A percentile compares a stretch with the other conserved stretches of the same genome.
Evolutionary conservation across 2,797 vertebrate species (phyloP).

Genomic region (Babyrousa celebensis): DNA sequence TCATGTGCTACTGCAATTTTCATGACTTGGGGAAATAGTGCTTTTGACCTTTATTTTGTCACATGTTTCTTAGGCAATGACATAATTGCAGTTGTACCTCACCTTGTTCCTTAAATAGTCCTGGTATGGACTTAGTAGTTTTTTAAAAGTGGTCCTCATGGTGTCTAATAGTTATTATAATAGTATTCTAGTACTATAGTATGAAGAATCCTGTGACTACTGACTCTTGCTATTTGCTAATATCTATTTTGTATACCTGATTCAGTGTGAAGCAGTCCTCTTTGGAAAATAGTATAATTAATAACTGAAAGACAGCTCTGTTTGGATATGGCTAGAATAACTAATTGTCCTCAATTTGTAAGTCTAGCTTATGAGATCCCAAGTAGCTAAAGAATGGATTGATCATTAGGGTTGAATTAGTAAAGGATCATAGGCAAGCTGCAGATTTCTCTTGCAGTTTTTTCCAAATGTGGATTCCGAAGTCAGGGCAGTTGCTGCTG

Average conservation of each 20-base stretch:
- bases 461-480: slow-evolving; percentile 68
- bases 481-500: background rate
- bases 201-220: background rate
- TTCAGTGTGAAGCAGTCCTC: slow-evolving; percentile 42
- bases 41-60: background rate
- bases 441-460: slow-evolving; percentile 45
- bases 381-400: slow-evolving; percentile 60
- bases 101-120: background rate
- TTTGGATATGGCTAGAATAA: slow-evolving; percentile 31
- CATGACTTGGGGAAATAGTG: background rate
- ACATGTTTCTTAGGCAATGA: background rate
- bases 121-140: background rate
- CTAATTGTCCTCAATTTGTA: slow-evolving; percentile 57
- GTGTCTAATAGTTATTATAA: background rate
- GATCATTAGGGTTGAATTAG: slow-evolving; percentile 59
- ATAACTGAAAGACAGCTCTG: slow-evolving; percentile 60
- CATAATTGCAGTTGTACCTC: background rate
- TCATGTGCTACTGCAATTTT: background rate
- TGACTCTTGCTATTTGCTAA: background rate
- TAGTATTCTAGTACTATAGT: background rate
- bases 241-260: slow-evolving; percentile 51
- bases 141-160: slow-evolving; percentile 15
- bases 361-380: slow-evolving; percentile 54
- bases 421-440: background rate
- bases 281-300: slow-evolving; percentile 52